A percentile compares a stretch with the other conserved stretches of the same genome.
Conservation (phyloP, 2,113 vertebrate species). For the Misgurnus mizolepis region DNA sequence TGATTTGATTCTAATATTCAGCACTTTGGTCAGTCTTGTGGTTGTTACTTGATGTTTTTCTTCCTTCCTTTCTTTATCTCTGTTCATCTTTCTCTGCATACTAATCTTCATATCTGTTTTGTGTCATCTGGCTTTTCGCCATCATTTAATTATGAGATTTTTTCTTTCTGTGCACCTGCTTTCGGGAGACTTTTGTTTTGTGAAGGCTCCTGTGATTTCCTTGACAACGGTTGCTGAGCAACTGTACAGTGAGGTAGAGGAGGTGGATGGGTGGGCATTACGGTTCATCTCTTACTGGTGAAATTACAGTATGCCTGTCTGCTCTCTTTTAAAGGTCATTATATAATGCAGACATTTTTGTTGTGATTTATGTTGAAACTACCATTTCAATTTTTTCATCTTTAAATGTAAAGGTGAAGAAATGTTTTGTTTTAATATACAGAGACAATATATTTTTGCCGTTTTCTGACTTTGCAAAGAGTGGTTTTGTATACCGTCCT, state of each 20-base stretch:
- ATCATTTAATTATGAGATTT: slow-evolving; percentile 21
- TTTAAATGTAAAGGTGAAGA: too few relatives aligned
- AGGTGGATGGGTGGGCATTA: background rate
- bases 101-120: slow-evolving; percentile 7
- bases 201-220: slow-evolving; percentile 44
- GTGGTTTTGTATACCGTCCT: too few relatives aligned
- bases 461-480: too few relatives aligned
- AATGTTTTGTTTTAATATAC: too few relatives aligned
- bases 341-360: background rate
- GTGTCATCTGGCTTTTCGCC: background rate
- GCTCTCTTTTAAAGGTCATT: background rate
- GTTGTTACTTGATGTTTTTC: too few relatives aligned
- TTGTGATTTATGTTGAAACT: background rate
- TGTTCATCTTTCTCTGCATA: background rate
- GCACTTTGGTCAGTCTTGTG: too few relatives aligned
- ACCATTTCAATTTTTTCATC: too few relatives aligned
- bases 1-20: too few relatives aligned
- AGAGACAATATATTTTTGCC: too few relatives aligned
- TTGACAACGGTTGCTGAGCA: slow-evolving; percentile 54
- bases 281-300: slow-evolving; percentile 6
- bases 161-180: slow-evolving; percentile 6
- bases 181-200: slow-evolving; percentile 41
- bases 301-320: background rate
- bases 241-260: slow-evolving; percentile 1
- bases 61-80: background rate